Conservation (phyloP, 2,113 vertebrate species). For the Zosterops lateralis region DNA sequence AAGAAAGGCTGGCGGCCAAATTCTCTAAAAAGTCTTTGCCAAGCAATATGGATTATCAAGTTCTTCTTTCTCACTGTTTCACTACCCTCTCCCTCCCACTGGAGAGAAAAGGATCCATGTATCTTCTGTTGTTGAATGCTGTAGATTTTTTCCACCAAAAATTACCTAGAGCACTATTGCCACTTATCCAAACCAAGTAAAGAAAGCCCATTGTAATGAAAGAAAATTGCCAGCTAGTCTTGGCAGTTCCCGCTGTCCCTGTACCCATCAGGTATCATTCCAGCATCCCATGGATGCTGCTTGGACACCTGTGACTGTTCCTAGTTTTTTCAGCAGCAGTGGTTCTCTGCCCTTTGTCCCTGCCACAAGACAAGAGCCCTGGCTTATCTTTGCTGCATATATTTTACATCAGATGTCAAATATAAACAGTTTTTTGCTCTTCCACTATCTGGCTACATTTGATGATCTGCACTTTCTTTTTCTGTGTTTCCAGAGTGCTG, state of each 20-base stretch:
- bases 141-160: neutral
- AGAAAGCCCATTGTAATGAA: neutral
- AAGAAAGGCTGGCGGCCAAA: neutral
- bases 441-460: neutral
- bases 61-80: neutral
- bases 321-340: neutral
- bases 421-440: neutral
- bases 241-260: neutral
- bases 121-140: neutral
- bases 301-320: neutral
- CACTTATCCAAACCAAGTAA: neutral
- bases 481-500: neutral
- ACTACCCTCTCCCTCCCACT: neutral
- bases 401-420: neutral
- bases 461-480: neutral
- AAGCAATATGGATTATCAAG: accelerated
- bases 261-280: neutral
- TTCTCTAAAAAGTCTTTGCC: neutral
- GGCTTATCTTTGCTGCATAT: neutral
- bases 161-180: neutral
- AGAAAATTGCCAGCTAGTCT: neutral
- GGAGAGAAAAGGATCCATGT: neutral
- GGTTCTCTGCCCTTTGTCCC: neutral
- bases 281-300: neutral
- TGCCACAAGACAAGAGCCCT: neutral